These are phyloP conservation scores for Poecilia picta DNA, from an alignment of 2,797 vertebrate species.

Conservation along the genomic window DNA sequence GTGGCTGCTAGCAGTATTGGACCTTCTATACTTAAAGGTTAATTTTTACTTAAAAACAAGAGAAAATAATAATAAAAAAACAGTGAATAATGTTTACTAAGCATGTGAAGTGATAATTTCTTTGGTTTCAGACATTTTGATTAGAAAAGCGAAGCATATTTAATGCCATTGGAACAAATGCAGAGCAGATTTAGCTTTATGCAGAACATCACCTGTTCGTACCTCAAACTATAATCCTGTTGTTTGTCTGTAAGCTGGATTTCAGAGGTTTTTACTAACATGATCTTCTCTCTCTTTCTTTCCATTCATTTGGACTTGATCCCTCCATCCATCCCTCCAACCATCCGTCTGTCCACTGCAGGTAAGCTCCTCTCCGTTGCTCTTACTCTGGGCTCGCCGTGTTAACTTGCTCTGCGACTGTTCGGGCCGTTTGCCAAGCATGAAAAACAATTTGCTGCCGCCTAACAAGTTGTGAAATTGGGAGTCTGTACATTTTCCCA, in stretches of 20 bases:
- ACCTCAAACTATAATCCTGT: background rate
- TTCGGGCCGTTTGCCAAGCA: conserved; percentile 51
- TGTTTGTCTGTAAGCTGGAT: conserved; percentile 12
- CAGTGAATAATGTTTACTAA: background rate
- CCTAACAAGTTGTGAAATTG: conserved; percentile 72
- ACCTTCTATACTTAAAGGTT: background rate
- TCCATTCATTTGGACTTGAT: conserved; percentile 44
- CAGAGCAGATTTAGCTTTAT: conserved; percentile 2
- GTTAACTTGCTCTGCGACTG: conserved; percentile 12
- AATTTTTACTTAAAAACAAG: background rate
- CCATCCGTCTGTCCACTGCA: conserved; percentile 36
- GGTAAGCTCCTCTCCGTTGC: conserved; percentile 59
- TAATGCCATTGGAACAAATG: conserved; percentile 18
- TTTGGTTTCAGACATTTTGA: conserved; percentile 16
- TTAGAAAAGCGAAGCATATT: conserved; percentile 29
- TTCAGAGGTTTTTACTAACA: conserved; percentile 41
- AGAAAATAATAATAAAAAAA: background rate
- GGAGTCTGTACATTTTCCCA: conserved; percentile 56
- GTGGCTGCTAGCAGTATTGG: background rate
- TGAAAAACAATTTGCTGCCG: conserved; percentile 62
- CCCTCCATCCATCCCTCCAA: background rate
- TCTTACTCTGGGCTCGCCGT: background rate
- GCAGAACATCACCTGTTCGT: background rate
- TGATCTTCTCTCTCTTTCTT: conserved; percentile 34
- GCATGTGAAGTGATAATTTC: conserved; percentile 35